phyloP scores from a whole-genome alignment of 1,140 invertebrate genomes.

The Acromyrmex echinatior region DNA sequence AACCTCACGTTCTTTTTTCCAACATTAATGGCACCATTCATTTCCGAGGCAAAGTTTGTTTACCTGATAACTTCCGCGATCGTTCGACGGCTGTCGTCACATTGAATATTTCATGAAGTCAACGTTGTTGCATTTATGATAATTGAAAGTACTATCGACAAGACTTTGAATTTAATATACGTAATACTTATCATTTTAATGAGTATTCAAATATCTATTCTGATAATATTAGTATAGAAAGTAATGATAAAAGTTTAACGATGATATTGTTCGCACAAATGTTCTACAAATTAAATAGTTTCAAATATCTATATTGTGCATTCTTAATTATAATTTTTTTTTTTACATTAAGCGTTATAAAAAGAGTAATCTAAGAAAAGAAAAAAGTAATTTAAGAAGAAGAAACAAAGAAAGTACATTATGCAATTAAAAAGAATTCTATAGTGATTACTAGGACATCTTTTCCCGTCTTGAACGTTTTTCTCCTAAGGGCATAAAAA shows the following conservation, averaged over 20 bases:
- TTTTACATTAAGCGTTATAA: background rate
- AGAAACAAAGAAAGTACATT: background rate
- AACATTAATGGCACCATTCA: conserved; percentile 66
- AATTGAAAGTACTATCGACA: conserved; percentile 61
- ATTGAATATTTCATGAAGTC: conserved; percentile 73
- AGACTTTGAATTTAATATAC: background rate
- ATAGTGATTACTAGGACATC: conserved; percentile 11
- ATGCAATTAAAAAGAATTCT: background rate
- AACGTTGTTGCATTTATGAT: conserved; percentile 71
- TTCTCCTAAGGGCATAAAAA: conserved; percentile 23
- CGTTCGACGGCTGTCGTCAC: background rate
- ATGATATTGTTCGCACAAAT: conserved; percentile 23
- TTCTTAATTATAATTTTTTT: background rate
- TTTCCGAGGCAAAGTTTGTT: conserved; percentile 52
- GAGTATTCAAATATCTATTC: conserved; percentile 38
- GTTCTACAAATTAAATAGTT: background rate
- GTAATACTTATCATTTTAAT: conserved; percentile 37
- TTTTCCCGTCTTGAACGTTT: background rate
- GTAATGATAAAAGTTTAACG: background rate
- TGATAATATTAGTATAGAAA: background rate
- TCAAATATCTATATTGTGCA: background rate
- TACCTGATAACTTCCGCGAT: conserved; percentile 19
- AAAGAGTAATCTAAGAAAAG: background rate
- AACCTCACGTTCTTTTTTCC: conserved; percentile 18
- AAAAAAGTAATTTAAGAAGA: background rate